phyloP scores from a whole-genome alignment of 2,113 vertebrate genomes.

The Actenoides hombroni region DNA sequence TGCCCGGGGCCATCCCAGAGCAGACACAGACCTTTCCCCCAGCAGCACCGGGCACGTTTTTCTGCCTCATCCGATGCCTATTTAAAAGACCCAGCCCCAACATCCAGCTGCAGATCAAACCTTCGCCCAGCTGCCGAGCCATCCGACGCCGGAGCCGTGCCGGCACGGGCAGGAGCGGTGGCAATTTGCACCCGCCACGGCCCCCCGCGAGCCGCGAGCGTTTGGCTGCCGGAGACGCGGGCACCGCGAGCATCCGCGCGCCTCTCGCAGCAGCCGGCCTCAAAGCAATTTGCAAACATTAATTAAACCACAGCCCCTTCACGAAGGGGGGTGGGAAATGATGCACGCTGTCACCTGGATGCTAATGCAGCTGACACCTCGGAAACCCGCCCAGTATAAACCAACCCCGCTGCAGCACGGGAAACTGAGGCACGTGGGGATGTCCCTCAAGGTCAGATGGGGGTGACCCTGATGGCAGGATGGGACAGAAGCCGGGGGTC shows the following conservation, averaged over 20 bases:
- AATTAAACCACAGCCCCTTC: background rate
- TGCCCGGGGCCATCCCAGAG: background rate
- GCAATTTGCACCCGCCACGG: accelerated
- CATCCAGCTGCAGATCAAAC: background rate
- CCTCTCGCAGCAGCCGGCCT: background rate
- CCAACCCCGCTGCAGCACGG: background rate
- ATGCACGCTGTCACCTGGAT: background rate
- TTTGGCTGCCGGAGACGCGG: background rate
- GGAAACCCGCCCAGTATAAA: background rate
- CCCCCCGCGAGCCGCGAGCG: background rate
- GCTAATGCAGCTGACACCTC: background rate
- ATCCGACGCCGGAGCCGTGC: background rate
- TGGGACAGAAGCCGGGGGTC: no score
- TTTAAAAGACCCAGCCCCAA: background rate
- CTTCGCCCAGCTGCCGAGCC: background rate
- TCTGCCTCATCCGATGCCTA: background rate
- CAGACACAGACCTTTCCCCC: background rate
- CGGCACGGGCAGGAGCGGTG: background rate
- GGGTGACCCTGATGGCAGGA: background rate
- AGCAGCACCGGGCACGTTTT: background rate
- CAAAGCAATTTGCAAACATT: background rate
- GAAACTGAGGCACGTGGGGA: background rate
- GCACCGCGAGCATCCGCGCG: background rate
- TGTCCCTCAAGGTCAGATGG: background rate
- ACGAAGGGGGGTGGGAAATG: background rate